A percentile compares a stretch with the other conserved stretches of the same genome.
Evolutionary conservation across 2,113 vertebrate species (phyloP).

Genomic region (Sander lucioperca): DNA sequence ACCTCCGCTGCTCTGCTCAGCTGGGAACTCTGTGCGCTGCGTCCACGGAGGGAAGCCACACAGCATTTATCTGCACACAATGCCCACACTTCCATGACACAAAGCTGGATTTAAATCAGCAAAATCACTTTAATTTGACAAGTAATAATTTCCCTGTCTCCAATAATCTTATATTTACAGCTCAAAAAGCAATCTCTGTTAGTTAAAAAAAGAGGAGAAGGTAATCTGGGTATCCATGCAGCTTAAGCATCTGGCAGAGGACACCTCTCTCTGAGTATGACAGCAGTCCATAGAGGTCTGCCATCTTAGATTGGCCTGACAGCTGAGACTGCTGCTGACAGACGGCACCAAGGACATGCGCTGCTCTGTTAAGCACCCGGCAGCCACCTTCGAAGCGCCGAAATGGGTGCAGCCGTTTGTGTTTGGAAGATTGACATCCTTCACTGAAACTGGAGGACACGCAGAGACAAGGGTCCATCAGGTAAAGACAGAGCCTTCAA

Average conservation of each 20-base stretch:
- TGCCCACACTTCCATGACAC: too few species aligned
- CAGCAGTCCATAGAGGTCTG: constrained; percentile 55
- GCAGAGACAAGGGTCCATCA: constrained; percentile 55
- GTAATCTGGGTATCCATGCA: constrained; percentile 25
- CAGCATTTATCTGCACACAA: too few species aligned
- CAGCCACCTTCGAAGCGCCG: constrained; percentile 61
- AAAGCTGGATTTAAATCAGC: too few species aligned
- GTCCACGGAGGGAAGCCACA: too few species aligned
- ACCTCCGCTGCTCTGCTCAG: too few species aligned
- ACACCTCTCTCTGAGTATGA: constrained; percentile 31
- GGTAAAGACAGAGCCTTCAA: constrained; percentile 27
- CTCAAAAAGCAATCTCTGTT: not conserved
- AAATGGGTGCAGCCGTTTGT: constrained; percentile 43
- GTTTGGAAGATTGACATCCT: constrained; percentile 54
- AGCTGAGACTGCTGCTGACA: constrained; percentile 70
- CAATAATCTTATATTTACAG: not conserved
- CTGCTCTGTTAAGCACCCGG: constrained; percentile 66
- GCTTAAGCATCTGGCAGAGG: constrained; percentile 54
- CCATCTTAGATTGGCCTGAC: constrained; percentile 75
- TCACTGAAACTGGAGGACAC: constrained; percentile 45
- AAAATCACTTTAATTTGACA: not conserved
- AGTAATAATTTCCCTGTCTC: constrained; percentile 2
- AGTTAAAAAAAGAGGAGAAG: not conserved
- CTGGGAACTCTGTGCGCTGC: too few species aligned
- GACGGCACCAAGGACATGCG: constrained; percentile 71